Base-by-base conservation (phyloP, 2,888 invertebrate species). In the Melanargia galathea region DNA sequence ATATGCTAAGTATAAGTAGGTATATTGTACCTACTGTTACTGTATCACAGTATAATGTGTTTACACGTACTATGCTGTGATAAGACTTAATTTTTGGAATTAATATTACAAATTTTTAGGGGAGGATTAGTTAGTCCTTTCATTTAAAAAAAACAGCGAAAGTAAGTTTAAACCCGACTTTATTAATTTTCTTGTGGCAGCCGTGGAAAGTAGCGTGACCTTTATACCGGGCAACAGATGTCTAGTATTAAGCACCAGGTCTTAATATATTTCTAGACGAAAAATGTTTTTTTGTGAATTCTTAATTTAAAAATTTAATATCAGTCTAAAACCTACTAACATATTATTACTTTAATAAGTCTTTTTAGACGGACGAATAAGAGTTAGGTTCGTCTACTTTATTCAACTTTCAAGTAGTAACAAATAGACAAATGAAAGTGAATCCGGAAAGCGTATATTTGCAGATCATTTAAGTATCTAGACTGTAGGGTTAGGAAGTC, bases 231-330 rank as follows among this genome's bases (percentile, higher is more conserved):
- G 51, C 51, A 33, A 52, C 51, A 33, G 51, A 33, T 52, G 51
- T 52, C 33, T 35, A 52, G 26, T 52, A 52, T 52, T 52, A 26
- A 18, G 33, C 33, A 26, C 7, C 33, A 18, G 33, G 13, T n/a
- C 22, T 48, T n/a, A n/a, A n/a, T n/a, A 24, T 13, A 48, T 4
- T 24, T 33, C 30, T 51, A 35, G 20, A 2, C 16, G 33, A 52
- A 35, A 11, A 40, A 40, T 40, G 30, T 30, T 51, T 51, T 51
- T 52, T 52, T 52, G 18, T 20, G 33, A 33, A 18, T 33, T 22
- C 26, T 52, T 20, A 52, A n/a, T n/a, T 52, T 20, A 52, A 52
- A 52, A 11, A 18, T 52, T 52, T 52, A 18, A 35, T 52, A 2
- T 35, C 18, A 5, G 18, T 49, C n/a, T 26, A 49, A 49, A 2